These are phyloP conservation scores for Sebastes taczanowskii DNA, from an alignment of 2,797 vertebrate species.

Conservation along the genomic window DNA sequence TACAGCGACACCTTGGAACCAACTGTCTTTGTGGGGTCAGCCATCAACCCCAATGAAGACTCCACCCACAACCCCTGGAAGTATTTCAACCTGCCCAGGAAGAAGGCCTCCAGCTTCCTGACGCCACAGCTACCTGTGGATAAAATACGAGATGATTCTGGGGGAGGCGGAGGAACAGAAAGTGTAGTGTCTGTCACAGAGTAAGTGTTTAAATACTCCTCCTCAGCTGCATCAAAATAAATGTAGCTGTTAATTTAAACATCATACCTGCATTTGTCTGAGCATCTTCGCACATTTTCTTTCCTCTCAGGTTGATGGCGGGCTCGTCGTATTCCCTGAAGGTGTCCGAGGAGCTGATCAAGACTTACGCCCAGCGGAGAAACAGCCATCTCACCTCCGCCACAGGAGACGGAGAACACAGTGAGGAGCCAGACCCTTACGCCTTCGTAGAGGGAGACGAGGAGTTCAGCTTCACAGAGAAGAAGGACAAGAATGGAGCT, in stretches of 20 bases:
- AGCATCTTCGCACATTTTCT: background rate
- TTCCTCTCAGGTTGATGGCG: constrained; percentile 89
- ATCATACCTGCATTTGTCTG: background rate
- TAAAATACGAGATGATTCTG: constrained; percentile 89
- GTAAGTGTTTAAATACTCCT: constrained; percentile 78
- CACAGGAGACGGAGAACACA: constrained; percentile 85
- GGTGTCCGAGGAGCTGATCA: constrained; percentile 93
- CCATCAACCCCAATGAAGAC: constrained; percentile 90
- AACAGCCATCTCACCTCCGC: constrained; percentile 89
- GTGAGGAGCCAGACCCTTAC: constrained; percentile 92
- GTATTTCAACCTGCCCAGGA: constrained; percentile 94
- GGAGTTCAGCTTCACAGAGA: constrained; percentile 93
- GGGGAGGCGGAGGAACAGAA: constrained; percentile 80
- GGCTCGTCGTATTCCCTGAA: constrained; percentile 90
- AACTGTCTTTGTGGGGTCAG: constrained; percentile 89
- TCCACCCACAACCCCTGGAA: constrained; percentile 92
- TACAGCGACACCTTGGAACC: constrained; percentile 91
- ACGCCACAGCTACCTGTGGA: constrained; percentile 92
- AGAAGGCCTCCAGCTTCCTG: constrained; percentile 87
- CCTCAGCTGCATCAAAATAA: background rate
- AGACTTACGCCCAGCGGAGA: constrained; percentile 92
- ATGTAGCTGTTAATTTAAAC: background rate
- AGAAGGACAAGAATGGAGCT: constrained; percentile 90
- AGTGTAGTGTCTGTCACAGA: constrained; percentile 91
- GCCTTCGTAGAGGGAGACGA: constrained; percentile 96